Evolutionary conservation across 2,113 vertebrate species (phyloP).

Genomic region (pig (Sus scrofa)): T2T-Sscrofa CM000815.6:109799501-109800000

Average conservation of each 20-base stretch:
- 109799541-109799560: constrained; percentile 73
- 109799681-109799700: neutral
- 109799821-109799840: neutral
- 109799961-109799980: neutral
- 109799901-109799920: neutral
- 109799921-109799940: neutral
- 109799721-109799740: neutral
- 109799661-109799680: neutral
- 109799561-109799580: constrained; percentile 80
- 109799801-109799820: neutral
- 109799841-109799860: neutral
- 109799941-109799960: neutral
- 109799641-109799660: constrained; percentile 66
- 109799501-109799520: constrained; percentile 76
- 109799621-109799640: constrained; percentile 45
- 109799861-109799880: neutral
- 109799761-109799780: neutral
- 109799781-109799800: neutral
- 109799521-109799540: constrained; percentile 77
- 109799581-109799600: constrained; percentile 59
- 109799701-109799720: neutral
- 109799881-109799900: neutral
- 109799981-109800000: accelerated
- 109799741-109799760: neutral
- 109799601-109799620: constrained; percentile 42